These are phyloP conservation scores for Spongia lamella DNA, from an alignment of 37 sponge, comb jelly and placozoan genomes.

Conservation along the genomic window DNA sequence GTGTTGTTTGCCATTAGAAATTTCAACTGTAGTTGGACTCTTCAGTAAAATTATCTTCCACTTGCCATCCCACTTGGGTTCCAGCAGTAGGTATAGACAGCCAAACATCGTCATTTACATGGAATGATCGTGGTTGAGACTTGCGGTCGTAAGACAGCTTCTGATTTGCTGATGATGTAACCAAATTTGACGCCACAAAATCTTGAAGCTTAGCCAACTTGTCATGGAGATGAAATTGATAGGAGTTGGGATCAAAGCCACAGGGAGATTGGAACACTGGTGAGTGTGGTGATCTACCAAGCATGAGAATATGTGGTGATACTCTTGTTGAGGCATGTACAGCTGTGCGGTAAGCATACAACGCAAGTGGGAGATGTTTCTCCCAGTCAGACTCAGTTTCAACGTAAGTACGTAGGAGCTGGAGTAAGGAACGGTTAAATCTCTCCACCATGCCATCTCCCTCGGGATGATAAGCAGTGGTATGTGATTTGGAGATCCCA, in stretches of 20 bases:
- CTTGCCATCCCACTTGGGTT: slow-evolving; percentile 6
- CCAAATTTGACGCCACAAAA: slow-evolving; percentile 2
- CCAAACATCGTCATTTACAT: neutral
- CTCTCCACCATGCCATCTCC: slow-evolving; percentile 26
- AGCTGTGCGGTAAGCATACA: slow-evolving; percentile 39
- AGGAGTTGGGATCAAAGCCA: neutral
- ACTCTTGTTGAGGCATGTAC: slow-evolving; percentile 21
- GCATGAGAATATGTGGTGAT: slow-evolving; percentile 7
- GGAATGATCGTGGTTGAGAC: too few relatives aligned
- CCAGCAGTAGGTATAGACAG: neutral
- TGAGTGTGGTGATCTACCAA: slow-evolving; percentile 9
- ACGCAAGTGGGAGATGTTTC: slow-evolving; percentile 8
- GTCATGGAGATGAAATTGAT: neutral
- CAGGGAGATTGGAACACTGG: neutral
- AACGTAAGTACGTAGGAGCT: neutral
- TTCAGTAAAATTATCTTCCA: neutral
- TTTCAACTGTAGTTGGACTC: too few relatives aligned
- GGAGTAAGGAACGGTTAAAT: slow-evolving; percentile 2
- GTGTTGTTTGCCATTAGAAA: too few relatives aligned
- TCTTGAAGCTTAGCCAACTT: neutral
- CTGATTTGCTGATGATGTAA: neutral
- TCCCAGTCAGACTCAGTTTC: slow-evolving; percentile 9
- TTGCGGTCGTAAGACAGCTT: neutral
- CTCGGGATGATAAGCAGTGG: slow-evolving; percentile 24
- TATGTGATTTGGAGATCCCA: slow-evolving; percentile 11